Evolutionary conservation across 2,797 vertebrate genomes (phyloP), one percentile per base, ranked within the genome.

Genomic region (Garrulus glandarius): DNA sequence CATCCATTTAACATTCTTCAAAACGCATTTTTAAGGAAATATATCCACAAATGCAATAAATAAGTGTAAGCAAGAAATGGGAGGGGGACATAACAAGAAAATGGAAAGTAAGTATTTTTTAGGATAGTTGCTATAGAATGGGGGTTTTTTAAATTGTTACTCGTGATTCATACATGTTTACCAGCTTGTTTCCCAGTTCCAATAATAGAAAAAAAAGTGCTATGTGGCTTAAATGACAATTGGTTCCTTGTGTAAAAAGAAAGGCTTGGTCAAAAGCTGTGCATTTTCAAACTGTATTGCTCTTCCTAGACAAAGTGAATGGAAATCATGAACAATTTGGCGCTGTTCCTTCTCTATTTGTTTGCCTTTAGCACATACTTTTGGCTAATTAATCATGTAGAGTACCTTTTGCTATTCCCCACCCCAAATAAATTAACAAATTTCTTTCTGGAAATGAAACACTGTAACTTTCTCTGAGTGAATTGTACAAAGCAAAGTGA

Each of bases 161-260:
- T 97, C 94, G 96, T 97, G 80, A 96, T 97, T 95, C 50, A 72
- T 81, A 92, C 95, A 92, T 86, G n/a, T 96, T 95, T 97, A 60
- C 63, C 78, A 96, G 68, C 67, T 96, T 96, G 46, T 96, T 93
- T 96, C 52, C 84, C 46, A 79, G 37, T 95, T 97, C 93, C 59
- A 95, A 16, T n/a, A 43, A 94, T 71, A 91, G 96, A 95, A 97
- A 95, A 32, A 34, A 59, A 30, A 27, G 94, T 90, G 23, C 34
- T 94, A 16, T 93, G 56, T 94, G 74, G 43, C 26, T 96, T 89
- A 95, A 96, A 88, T 56, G 39, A 96, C 65, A 96, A 96, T 92
- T 90, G 93, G 47, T 82, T 87, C 57, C 90, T 57, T 41, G 84
- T 79, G 76, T 94, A 90, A 87, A 91, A 92, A 74, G 59, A 76